Percentiles rank a stretch among this genome's conserved stretches.
Conservation (phyloP, 2,113 vertebrate genomes). For the Glaucomys volans region DNA sequence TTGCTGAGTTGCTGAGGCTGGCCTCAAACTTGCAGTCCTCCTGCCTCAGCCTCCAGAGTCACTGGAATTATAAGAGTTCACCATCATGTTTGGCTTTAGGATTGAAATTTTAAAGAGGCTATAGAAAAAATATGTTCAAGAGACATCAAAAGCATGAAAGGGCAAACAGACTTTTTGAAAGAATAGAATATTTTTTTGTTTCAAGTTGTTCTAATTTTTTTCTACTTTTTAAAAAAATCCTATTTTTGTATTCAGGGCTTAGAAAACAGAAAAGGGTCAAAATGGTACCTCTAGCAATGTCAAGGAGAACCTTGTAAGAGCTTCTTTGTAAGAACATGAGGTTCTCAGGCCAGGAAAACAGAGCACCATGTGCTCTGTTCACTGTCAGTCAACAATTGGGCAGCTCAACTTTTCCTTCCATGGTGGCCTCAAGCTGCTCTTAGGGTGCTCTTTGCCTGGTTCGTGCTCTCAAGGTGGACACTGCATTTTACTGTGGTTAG, state of each 20-base stretch:
- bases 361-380: not conserved
- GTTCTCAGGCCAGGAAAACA: not conserved
- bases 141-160: not conserved
- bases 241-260: not conserved
- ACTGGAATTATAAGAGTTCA: too few relatives aligned
- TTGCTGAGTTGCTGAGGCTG: too few relatives aligned
- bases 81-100: too few relatives aligned
- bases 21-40: too few relatives aligned
- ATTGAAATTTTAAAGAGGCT: not conserved
- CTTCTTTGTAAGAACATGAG: not conserved
- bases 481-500: not conserved
- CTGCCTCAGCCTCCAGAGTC: too few relatives aligned
- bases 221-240: not conserved
- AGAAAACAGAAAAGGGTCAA: slow-evolving; percentile 22
- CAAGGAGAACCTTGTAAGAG: not conserved
- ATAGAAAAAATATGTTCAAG: not conserved
- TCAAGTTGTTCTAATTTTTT: not conserved
- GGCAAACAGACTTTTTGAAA: not conserved
- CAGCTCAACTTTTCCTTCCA: not conserved
- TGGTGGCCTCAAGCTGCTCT: not conserved
- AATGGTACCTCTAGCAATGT: not conserved
- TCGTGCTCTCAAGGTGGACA: not conserved
- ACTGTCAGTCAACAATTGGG: not conserved
- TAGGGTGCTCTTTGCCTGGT: not conserved
- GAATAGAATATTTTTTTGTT: not conserved